phyloP scores from a whole-genome alignment of 2,113 vertebrate species.

The Arenaria interpres region DNA sequence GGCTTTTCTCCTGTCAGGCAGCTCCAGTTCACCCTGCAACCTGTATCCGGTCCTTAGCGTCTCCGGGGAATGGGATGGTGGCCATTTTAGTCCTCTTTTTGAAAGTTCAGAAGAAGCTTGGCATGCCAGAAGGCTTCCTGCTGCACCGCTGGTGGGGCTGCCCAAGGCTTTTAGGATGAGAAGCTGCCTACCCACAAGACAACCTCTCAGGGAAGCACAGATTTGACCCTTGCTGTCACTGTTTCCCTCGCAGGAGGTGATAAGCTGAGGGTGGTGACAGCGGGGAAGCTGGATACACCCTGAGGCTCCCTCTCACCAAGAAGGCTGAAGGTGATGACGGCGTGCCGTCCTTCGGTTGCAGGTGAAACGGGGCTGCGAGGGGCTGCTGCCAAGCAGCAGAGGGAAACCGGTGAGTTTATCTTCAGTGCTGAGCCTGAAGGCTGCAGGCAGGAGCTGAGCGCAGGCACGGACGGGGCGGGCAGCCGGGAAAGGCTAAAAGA shows the following conservation, averaged over 20 bases:
- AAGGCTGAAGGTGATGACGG: background rate
- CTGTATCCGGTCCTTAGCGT: background rate
- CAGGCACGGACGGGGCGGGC: fast-evolving
- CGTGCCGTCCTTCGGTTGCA: background rate
- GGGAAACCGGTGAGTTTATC: background rate
- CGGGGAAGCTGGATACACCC: background rate
- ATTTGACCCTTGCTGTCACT: background rate
- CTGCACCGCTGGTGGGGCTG: background rate
- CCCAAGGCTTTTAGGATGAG: background rate
- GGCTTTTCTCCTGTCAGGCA: background rate
- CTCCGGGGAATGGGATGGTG: background rate
- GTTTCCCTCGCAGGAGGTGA: background rate
- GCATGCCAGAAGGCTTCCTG: background rate
- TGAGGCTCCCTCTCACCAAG: background rate
- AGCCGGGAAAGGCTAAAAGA: background rate
- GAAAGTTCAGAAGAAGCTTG: background rate
- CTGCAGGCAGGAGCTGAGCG: fast-evolving
- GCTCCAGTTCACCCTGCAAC: background rate
- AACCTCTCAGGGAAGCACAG: background rate
- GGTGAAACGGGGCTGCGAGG: background rate
- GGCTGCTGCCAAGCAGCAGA: background rate
- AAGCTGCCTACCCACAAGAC: background rate
- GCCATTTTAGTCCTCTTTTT: background rate
- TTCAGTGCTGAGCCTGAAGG: background rate
- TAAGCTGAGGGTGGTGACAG: background rate